phyloP scores from a whole-genome alignment of 2,113 vertebrate species.

The Microtus oregoni region DNA sequence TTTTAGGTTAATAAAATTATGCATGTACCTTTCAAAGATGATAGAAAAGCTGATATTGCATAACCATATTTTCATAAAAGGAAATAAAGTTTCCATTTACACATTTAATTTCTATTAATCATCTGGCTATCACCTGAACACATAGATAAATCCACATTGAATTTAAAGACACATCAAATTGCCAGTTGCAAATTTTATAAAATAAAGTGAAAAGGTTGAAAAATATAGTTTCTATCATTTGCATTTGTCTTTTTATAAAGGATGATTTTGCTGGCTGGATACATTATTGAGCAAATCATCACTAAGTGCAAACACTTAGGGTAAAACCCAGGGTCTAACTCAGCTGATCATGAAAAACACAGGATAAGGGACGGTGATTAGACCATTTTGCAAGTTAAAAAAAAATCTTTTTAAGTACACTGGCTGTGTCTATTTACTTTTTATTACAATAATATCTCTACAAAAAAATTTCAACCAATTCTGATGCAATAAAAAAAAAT shows the following conservation, averaged over 20 bases:
- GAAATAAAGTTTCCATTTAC: background rate
- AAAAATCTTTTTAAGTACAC: too few species aligned
- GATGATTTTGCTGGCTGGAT: background rate
- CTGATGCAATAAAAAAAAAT: too few species aligned
- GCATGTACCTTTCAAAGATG: conserved; percentile 24
- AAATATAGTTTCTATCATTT: background rate
- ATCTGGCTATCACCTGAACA: background rate
- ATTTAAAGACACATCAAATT: conserved; percentile 8
- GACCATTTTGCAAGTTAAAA: too few species aligned
- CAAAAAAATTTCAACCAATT: too few species aligned
- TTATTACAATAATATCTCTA: too few species aligned
- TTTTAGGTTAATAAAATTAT: background rate
- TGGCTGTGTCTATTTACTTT: too few species aligned
- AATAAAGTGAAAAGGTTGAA: background rate
- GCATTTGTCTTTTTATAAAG: conserved; percentile 27
- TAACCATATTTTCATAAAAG: background rate
- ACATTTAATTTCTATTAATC: conserved; percentile 20
- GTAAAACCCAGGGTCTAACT: too few species aligned
- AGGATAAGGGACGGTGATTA: too few species aligned
- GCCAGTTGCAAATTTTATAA: background rate
- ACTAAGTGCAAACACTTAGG: conserved; percentile 29
- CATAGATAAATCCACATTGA: conserved; percentile 19
- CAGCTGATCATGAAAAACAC: too few species aligned
- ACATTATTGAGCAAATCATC: conserved; percentile 23
- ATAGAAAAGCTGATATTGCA: background rate